These are phyloP conservation scores for Pachypeltis micranthus DNA, from an alignment of 1,140 invertebrate genomes.

Conservation along the genomic window DNA sequence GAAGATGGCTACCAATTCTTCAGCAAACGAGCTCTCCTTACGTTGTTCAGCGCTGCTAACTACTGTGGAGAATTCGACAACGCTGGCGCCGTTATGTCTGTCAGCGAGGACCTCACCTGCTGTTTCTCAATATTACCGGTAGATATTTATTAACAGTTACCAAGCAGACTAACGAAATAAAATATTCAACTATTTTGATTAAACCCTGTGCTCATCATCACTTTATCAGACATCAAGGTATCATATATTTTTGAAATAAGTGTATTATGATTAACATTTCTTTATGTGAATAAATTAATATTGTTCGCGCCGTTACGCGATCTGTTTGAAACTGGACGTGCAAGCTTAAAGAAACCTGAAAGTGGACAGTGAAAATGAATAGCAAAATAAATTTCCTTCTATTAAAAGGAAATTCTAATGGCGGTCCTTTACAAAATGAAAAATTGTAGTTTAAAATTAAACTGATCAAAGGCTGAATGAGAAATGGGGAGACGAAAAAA, in stretches of 20 bases:
- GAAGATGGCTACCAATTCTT: conserved; percentile 88
- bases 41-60: conserved; percentile 79
- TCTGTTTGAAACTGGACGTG: background rate
- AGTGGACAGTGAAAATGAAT: no score
- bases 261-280: background rate
- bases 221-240: background rate
- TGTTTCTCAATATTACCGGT: conserved; percentile 40
- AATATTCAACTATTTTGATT: background rate
- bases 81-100: conserved; percentile 70
- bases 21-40: conserved; percentile 79
- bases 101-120: conserved; percentile 64
- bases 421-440: no score
- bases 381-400: no score
- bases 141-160: background rate
- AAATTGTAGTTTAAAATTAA: no score
- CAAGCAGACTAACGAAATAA: background rate
- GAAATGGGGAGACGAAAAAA: no score
- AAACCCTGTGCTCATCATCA: background rate
- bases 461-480: no score
- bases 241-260: background rate
- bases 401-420: no score
- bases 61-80: conserved; percentile 83
- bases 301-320: background rate
- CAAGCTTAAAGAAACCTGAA: no score
- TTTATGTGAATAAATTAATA: background rate